Evolutionary conservation across 1,140 invertebrate species (phyloP), one percentile per base, ranked within the genome.

Genomic region (Nasonia giraulti): DNA sequence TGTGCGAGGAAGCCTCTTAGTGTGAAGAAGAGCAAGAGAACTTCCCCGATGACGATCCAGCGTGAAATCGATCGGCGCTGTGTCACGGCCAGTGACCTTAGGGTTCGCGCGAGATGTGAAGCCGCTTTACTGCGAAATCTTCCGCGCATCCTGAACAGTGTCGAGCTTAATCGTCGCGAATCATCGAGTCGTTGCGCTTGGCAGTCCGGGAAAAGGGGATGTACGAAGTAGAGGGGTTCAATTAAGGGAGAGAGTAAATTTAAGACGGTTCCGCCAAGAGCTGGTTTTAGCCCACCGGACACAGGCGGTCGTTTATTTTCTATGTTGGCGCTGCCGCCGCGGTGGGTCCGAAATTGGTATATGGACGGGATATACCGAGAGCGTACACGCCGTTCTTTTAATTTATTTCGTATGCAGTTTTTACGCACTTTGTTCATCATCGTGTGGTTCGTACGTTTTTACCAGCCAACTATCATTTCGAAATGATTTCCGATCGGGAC

Each of bases 131-230:
- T 69, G 47, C 14, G 14, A 17, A 62, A 62, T 44, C 10, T 44
- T 8, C 40, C 8, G 0, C 40, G 37, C 40, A 40, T 11, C 40
- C 12, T 80, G 79, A 33, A 73, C 8, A 33, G n/a, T 14, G 27
- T 7, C 69, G 33, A 73, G 86, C 88, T 90, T 44, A 44, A 90
- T 89, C 89, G 89, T 86, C 85, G 66, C 86, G 88, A 89, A 91
- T 91, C 90, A 91, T 90, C 90, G 90, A 89, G 89, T 91, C 86
- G 88, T 89, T 86, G 89, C 83, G 88, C 83, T 87, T 86, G 82
- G 87, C 87, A 86, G 87, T 85, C 87, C 87, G 87, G 86, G 87
- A 88, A 89, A 87, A 86, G 89, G 88, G 89, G 88, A 87, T 89
- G 86, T 85, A 84, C 85, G 86, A 87, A 68, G 75, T 84, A 14